Base-by-base conservation (phyloP, 1,140 invertebrate genomes). In the Heliconius hewitsoni region DNA sequence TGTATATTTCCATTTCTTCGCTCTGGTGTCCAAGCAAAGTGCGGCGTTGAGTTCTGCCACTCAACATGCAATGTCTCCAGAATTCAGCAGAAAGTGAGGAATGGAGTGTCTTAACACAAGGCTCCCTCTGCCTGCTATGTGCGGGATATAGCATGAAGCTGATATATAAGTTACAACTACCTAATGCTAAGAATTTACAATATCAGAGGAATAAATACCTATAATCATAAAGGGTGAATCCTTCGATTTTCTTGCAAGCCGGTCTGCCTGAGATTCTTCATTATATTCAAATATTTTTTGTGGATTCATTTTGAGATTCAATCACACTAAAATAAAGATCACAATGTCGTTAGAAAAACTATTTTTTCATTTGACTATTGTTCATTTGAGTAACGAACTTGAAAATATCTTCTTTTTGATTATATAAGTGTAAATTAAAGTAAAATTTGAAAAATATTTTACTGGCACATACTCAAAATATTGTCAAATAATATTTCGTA, bases 151-250 rank as follows among this genome's bases (percentile, higher is more conserved):
- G 23, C 23, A 23, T 23, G 23, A 23, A 23, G 23, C 23, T 23
- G 23, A 23, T 23, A 23, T 23, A 23, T 23, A 23, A 23, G 23
- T 16, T 46, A 46, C 13, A 46, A 46, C 13, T 4, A 46, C 42
- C 42, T 46, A 46, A 46, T 16, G 42, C 42, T 46, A 46, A 46
- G 3, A 46, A 19, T 52, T 52, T 52, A 19, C 18, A 19, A 19
- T 52, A 19, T 30, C 23, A 66, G 27, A 27, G 3, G 2, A 60
- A 60, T 60, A 23, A 60, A 19, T 93, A 96, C 96, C 96, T 82
- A 96, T 94, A 75, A 96, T 94, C 95, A 96, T 96, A 88, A 96
- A 96, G 11, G 96, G 96, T 16, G 96, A 95, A 82, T 97, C 96
- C 86, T 96, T 96, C 9, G 96, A 95, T 82, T 97, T 97, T 79